Evolutionary conservation across 2,888 invertebrate genomes (phyloP), one percentile per base, ranked within the genome.

Genomic region (Drosophila paranaensis): DNA sequence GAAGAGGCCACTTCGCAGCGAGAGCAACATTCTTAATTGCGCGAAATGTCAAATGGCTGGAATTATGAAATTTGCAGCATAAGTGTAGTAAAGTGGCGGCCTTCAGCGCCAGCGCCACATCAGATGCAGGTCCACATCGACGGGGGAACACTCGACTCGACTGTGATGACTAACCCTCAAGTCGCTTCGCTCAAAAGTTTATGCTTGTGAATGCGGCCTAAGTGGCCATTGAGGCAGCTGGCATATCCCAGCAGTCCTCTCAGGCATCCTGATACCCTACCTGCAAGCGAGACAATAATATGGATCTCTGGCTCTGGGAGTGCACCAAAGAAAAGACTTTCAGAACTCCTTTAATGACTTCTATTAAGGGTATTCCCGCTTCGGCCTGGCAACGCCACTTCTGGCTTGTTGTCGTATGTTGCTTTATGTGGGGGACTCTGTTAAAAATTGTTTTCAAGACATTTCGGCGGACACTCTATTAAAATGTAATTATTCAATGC

Each of bases 401-500:
- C 2, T 25, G 55, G 3, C 6, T 42, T n/a, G 11, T 37, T 33
- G 20, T 10, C 16, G 30, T 13, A 46, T 48, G 53, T 69, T 42
- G 20, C 25, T 48, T 54, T 39, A 25, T 64, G 54, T 50, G 54
- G 39, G 55, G 27, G 51, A 37, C 39, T 53, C 30, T 54, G 75
- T 60, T 70, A 72, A 65, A 70, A 80, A 80, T 72, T 85, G 85
- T 85, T 85, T 82, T 80, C 60, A 80, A 85, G 82, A 73, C 80
- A 82, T 80, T 85, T 80, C 51, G 51, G 67, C 73, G 80, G 75
- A 80, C 81, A 82, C 87, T 90, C 90, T 86, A 90, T 90, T 88
- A 87, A 89, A 90, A 88, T 82, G 90, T 87, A 89, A 90, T 90
- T 89, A 90, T 90, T 90, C 88, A 90, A 74, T 79, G 86, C 81